Evolutionary conservation across 2,113 vertebrate species (phyloP), one percentile per base, ranked within the genome.

Genomic region (Vimba vimba): DNA sequence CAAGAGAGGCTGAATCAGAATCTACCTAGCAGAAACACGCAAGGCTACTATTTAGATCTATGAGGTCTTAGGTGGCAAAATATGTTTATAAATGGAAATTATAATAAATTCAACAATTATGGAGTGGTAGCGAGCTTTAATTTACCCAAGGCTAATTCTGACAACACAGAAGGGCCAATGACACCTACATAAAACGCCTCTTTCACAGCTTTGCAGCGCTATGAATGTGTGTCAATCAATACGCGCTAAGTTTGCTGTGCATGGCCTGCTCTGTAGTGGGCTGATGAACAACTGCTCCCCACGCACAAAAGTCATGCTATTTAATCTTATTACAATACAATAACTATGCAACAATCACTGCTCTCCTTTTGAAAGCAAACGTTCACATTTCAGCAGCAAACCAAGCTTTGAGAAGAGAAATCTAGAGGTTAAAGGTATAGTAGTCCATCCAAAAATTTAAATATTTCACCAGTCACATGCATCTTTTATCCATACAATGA

Each of bases 201-300:
- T 81, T 75, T 81, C 79, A 74, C 83, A 59, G 55, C n/a, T 75
- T 80, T 68, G 55, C 64, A 59, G 25, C 23, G 68, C 39, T 43
- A 57, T 80, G 77, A 87, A 87, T 86, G 87, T 86, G 81, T 86
- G 89, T 84, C 87, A 90, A 81, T 89, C 86, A 69, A 90, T 89
- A 85, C 0, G 1, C 75, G 43, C 82, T 36, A 64, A 59, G 83
- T 87, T 79, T 83, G 84, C 64, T 45, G 25, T 83, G 89, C 87
- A 59, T 45, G 57, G 64, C 30, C 79, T 88, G 73, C 43, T 66
- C 74, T 64, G 45, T 73, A 57, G 74, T 68, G 64, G 50, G 39
- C 39, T 10, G 45, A 79, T 64, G 74, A 86, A 87, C 76, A 87
- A 87, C 79, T 85, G 83, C 77, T 87, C 79, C 50, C 64, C 60